These are phyloP conservation scores for Thecocarcelia acutangulata DNA, from an alignment of 2,888 invertebrate species.

Conservation along the genomic window DNA sequence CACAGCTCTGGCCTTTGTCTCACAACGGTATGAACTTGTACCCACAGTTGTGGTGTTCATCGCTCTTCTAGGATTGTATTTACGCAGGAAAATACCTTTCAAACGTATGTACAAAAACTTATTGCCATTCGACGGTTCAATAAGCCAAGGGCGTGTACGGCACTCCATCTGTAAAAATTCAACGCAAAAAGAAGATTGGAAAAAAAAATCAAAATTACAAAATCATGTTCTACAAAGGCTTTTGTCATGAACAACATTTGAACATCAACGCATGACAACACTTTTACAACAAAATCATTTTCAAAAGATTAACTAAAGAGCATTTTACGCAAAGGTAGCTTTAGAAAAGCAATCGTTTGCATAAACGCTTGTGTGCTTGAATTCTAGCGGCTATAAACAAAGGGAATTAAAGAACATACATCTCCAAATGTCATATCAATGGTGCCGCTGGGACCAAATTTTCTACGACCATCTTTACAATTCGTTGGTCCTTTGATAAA, in stretches of 20 bases:
- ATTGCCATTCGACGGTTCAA: constrained; percentile 87
- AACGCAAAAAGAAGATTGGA: neutral
- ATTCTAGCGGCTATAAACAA: neutral
- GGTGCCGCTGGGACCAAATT: constrained; percentile 90
- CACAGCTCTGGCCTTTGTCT: constrained; percentile 89
- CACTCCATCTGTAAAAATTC: constrained; percentile 86
- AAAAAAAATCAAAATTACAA: constrained; percentile 16
- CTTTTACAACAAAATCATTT: constrained; percentile 2
- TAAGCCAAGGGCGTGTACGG: constrained; percentile 89
- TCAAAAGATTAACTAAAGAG: neutral
- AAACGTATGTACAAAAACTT: constrained; percentile 91
- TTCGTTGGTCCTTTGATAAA: constrained; percentile 87
- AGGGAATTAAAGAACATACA: constrained; percentile 73
- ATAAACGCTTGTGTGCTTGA: constrained; percentile 12
- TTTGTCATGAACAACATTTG: constrained; percentile 3
- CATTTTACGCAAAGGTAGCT: neutral
- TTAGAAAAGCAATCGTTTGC: constrained; percentile 20
- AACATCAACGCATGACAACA: too few species aligned
- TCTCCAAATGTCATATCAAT: constrained; percentile 84
- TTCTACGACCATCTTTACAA: constrained; percentile 87
- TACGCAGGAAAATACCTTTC: constrained; percentile 84
- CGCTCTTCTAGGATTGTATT: constrained; percentile 81
- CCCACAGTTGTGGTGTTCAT: constrained; percentile 84
- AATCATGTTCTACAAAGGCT: neutral
- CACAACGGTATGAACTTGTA: constrained; percentile 84